phyloP scores from a whole-genome alignment of 2,888 invertebrate genomes.

The Gymnocheta viridis region DNA sequence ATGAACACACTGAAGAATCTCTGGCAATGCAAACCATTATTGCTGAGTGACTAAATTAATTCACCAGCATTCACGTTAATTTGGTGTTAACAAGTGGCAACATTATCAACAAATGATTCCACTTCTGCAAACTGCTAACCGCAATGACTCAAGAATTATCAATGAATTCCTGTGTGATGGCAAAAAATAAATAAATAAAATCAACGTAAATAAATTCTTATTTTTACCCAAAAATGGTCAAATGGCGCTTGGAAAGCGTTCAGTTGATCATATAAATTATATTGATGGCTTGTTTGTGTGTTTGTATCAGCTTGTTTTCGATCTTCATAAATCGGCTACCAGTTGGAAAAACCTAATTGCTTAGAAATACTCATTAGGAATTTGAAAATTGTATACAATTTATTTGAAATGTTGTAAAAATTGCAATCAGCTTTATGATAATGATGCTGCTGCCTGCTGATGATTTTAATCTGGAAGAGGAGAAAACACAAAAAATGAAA shows the following conservation, averaged over 20 bases:
- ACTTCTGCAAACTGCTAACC: constrained; percentile 27
- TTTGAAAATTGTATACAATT: constrained; percentile 61
- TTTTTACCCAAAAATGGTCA: constrained; percentile 67
- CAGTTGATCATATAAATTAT: constrained; percentile 63
- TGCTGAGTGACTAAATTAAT: constrained; percentile 66
- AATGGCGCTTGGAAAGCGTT: constrained; percentile 69
- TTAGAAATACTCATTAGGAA: constrained; percentile 61
- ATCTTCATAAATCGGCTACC: not conserved
- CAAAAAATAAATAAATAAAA: not conserved
- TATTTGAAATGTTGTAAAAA: constrained; percentile 60
- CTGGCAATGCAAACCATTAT: constrained; percentile 7
- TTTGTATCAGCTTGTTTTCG: not conserved
- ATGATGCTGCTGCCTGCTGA: constrained; percentile 17
- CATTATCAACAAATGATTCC: constrained; percentile 63
- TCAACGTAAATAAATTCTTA: constrained; percentile 20
- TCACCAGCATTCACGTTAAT: constrained; percentile 69
- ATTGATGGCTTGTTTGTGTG: not conserved
- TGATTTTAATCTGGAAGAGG: constrained; percentile 46
- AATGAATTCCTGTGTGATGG: constrained; percentile 54
- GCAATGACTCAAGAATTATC: constrained; percentile 56
- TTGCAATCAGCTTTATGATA: constrained; percentile 27
- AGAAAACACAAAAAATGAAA: constrained; percentile 15
- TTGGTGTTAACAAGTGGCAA: constrained; percentile 71
- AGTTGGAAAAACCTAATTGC: constrained; percentile 58
- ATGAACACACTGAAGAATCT: constrained; percentile 62